Percentiles rank a stretch among this genome's conserved stretches.
Evolutionary conservation across 2,888 invertebrate species (phyloP).

Genomic region (Cotesia congregata): DNA sequence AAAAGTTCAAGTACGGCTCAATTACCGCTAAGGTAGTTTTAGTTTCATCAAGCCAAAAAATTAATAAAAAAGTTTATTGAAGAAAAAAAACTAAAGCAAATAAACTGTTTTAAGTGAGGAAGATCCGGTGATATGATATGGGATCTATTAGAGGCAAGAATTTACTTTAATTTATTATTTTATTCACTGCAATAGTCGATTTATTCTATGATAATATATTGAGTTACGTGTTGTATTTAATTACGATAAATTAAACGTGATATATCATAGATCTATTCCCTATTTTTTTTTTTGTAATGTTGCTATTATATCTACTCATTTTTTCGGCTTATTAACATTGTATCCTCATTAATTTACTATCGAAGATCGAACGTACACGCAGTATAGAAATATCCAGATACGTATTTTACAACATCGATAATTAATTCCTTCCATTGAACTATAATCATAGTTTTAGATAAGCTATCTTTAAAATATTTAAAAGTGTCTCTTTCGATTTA

Average conservation of each 20-base stretch:
- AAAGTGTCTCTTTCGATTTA: neutral
- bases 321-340: neutral
- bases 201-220: neutral
- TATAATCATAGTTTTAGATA: neutral
- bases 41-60: neutral
- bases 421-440: neutral
- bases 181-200: neutral
- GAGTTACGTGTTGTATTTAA: neutral
- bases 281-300: neutral
- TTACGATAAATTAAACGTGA: neutral
- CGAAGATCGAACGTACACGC: neutral
- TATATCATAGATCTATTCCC: neutral
- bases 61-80: no score
- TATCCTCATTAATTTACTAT: neutral
- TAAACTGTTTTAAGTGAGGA: neutral
- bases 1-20: neutral
- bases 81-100: neutral
- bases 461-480: neutral
- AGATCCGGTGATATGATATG: neutral
- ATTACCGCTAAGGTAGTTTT: neutral
- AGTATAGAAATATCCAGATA: neutral
- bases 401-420: neutral
- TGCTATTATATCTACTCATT: neutral
- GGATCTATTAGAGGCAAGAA: constrained; percentile 1
- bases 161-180: neutral